Base-by-base conservation (phyloP, 2,888 invertebrate genomes). In the Acanthoscelides obtectus region DNA sequence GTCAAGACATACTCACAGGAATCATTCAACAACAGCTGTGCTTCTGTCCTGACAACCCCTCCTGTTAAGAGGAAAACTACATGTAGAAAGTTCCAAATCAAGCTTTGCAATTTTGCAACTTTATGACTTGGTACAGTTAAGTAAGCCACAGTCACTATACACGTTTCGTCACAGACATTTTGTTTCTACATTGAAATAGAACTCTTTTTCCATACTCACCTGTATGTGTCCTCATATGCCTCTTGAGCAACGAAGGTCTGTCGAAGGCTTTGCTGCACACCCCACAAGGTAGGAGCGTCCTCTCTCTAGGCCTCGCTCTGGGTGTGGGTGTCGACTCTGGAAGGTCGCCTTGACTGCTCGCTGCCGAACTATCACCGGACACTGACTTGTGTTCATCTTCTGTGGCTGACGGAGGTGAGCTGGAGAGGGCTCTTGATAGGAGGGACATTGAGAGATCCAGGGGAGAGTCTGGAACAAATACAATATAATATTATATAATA, bases 231-330 rank as follows among this genome's bases (percentile, higher is more conserved):
- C 98, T 88, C 94, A 97, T 96, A 85, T 98, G 98, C 81, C 98
- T 89, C 84, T 97, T 96, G 70, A 98, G 88, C 72, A 98, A 87
- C 22, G 97, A 97, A 0, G 98, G 98, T 77, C 98, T 89, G 85
- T 98, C 98, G 84, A 98, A 98, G 19, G 96, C 95, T 87, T 98
- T 98, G 76, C 94, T 94, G 84, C 98, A 98, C 27, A 96, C 95
- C 84, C 96, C 94, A 83, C 98, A 98, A 0, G 97, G 97, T 79
- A 97, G 87, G 80, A 97, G 88, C 63, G 96, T 94, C 81, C 96
- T 88, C 85, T 96, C 96, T 1, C 91, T 89, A 68, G 91, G 90
- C 80, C 92, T 86, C 75, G 90, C 88, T 84, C 91, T 89, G 45
- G 91, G 91, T 4, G 90, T 90, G 69, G 86, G 85, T 68, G 84